A percentile compares a stretch with the other conserved stretches of the same genome.
Evolutionary conservation across 1,140 invertebrate genomes (phyloP).

Genomic region (Drosophila willistoni): DNA sequence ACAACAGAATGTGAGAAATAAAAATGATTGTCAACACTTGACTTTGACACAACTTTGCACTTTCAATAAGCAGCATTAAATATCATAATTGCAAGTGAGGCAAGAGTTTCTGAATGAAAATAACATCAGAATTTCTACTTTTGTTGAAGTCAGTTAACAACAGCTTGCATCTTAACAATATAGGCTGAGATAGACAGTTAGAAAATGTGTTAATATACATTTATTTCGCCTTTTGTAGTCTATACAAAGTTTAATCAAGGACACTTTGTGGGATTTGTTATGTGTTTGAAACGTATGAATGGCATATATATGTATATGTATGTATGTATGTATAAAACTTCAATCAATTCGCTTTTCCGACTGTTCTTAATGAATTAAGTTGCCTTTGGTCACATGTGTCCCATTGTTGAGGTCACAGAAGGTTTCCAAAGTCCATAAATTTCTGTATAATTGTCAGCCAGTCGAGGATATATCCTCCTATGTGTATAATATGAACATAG

Average conservation of each 20-base stretch:
- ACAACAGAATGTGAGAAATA: too few relatives aligned
- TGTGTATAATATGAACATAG: constrained; percentile 53
- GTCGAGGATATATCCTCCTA: constrained; percentile 26
- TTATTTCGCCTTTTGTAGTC: constrained; percentile 6
- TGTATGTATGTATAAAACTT: not conserved
- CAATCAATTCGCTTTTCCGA: constrained; percentile 9
- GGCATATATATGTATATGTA: not conserved
- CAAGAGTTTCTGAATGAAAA: too few relatives aligned
- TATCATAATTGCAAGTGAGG: too few relatives aligned
- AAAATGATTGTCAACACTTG: too few relatives aligned
- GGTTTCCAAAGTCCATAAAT: constrained; percentile 10
- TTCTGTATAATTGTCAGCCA: constrained; percentile 38
- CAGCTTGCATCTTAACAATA: not conserved
- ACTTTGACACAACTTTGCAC: too few relatives aligned
- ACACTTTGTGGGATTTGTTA: not conserved
- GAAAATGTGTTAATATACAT: not conserved
- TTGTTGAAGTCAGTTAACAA: not conserved
- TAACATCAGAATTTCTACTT: not conserved
- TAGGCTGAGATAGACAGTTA: not conserved
- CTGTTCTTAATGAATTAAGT: constrained; percentile 42
- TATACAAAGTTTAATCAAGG: constrained; percentile 7
- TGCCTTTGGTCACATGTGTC: constrained; percentile 51
- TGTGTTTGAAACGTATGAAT: not conserved
- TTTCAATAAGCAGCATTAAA: too few relatives aligned
- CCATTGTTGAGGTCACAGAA: constrained; percentile 13